Conservation (phyloP, 2,113 vertebrate species). For the Otus sunia region DNA sequence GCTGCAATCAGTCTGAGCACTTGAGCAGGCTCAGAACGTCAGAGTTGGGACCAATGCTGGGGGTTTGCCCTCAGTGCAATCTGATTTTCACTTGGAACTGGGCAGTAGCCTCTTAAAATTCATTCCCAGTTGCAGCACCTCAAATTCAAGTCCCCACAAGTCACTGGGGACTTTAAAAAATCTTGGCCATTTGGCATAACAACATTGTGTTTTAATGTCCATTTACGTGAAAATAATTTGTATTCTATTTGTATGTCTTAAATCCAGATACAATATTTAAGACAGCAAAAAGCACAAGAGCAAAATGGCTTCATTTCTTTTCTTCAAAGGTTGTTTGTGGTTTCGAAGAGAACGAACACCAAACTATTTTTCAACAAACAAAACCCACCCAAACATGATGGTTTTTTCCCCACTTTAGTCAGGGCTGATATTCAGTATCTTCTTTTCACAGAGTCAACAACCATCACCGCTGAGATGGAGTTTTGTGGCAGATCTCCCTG, state of each 20-base stretch:
- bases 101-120: background rate
- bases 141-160: background rate
- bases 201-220: background rate
- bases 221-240: background rate
- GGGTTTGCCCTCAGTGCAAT: background rate
- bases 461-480: accelerated
- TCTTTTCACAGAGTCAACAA: background rate
- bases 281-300: background rate
- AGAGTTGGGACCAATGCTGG: background rate
- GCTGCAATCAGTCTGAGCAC: background rate
- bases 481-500: background rate
- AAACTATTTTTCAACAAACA: background rate
- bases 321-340: background rate
- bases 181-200: background rate
- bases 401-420: background rate
- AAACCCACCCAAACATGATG: background rate
- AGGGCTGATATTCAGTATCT: background rate
- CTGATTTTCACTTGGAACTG: background rate
- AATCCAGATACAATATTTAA: background rate
- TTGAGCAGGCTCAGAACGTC: background rate
- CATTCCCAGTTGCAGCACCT: background rate
- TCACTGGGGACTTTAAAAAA: background rate
- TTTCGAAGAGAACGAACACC: background rate
- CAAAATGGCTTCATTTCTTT: background rate
- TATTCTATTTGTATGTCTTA: background rate